A percentile compares a stretch with the other conserved stretches of the same genome.
Evolutionary conservation across 2,888 invertebrate species (phyloP).

Genomic region (Alentia gelatinosa): DNA sequence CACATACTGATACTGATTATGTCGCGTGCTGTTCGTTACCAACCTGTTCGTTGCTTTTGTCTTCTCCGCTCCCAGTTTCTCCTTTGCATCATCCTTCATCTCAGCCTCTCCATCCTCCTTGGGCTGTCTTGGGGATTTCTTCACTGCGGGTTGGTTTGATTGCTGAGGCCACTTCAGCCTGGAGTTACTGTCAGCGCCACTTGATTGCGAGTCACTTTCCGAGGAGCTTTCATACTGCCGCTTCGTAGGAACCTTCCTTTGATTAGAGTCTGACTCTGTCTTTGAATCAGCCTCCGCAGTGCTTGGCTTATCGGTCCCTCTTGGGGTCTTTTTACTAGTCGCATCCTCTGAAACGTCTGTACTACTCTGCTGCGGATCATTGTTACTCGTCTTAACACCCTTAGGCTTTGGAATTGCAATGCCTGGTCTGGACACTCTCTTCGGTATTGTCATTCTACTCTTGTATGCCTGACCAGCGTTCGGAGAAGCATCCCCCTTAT

Average conservation of each 20-base stretch:
- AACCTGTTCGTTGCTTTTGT: background rate
- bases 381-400: no score
- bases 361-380: no score
- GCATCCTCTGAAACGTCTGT: no score
- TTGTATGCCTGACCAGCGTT: background rate
- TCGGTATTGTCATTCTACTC: background rate
- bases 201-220: background rate
- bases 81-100: background rate
- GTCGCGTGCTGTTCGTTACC: background rate
- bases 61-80: background rate
- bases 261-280: background rate
- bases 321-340: no score
- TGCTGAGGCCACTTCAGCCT: background rate
- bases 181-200: background rate
- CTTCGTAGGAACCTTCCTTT: background rate
- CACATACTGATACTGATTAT: background rate
- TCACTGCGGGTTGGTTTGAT: background rate
- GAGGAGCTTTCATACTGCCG: background rate
- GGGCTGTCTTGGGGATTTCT: background rate
- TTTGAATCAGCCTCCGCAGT: background rate
- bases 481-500: background rate
- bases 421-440: background rate
- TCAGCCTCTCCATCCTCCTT: background rate
- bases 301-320: no score
- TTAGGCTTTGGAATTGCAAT: no score